Base-by-base conservation (phyloP, 2,113 vertebrate genomes). In the Coturnix japonica region DNA sequence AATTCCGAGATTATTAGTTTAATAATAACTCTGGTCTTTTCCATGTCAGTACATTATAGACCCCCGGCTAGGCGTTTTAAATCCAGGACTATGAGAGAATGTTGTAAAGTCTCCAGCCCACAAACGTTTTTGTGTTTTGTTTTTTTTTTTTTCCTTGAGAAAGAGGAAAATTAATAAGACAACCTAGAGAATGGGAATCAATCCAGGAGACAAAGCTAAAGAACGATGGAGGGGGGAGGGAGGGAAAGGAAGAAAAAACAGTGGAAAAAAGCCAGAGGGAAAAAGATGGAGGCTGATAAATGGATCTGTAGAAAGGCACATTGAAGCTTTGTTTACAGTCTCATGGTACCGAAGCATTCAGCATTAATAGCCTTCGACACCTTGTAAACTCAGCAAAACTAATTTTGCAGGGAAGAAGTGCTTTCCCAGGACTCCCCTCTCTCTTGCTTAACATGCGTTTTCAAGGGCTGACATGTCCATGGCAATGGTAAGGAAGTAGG, bases 361-460 rank as follows among this genome's bases (percentile, higher is more conserved):
- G 65, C 10, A 88, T 90, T 94, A 95, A 93, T 60, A 88, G 89
- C 71, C 85, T 90, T 93, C 6, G 4, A 85, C 92, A 94, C 85
- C 92, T 90, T 93, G 83, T 95, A 94, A 92, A 95, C 59, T 74
- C 82, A 92, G 82, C 87, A 94, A 84, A 95, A 86, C 89, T 86
- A 81, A 90, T 93, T 94, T 86, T 70, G 85, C 66, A 88, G 56
- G 37, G 71, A 78, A 80, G 31, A 83, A 90, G 37, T 28, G 39
- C 78, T 89, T 96, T 93, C 87, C 85, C 91, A 93, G 61, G 70
- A 91, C 28, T 66, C 79, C 91, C 39, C 21, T 90, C 86, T 89
- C 72, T 49, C 84, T 70, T 69, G 41, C n/a, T 70, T 61, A 59
- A 64, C 54, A 47, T 0, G 1, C 65, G 20, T 78, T 95, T 94